Conservation (phyloP, 2,888 invertebrate genomes). For the Hydraecia micacea region DNA sequence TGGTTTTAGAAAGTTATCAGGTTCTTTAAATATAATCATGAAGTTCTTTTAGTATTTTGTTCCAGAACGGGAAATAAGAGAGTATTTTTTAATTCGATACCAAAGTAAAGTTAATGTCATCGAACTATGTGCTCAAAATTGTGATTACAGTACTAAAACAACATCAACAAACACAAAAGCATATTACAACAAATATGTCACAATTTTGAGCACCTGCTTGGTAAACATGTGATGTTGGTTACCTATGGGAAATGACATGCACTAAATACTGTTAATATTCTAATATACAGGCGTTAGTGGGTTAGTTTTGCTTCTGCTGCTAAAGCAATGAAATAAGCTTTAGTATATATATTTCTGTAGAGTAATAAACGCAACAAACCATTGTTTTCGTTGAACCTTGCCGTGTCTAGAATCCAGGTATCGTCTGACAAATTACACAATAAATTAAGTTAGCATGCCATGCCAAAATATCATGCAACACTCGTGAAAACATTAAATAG, state of each 20-base stretch:
- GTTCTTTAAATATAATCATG: constrained; percentile 30
- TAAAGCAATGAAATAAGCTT: constrained; percentile 74
- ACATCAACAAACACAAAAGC: constrained; percentile 32
- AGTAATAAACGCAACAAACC: constrained; percentile 87
- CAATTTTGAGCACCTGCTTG: constrained; percentile 43
- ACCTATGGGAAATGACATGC: constrained; percentile 60
- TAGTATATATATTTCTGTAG: constrained; percentile 70
- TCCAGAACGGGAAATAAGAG: constrained; percentile 48
- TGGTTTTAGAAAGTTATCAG: constrained; percentile 14
- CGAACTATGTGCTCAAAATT: constrained; percentile 45
- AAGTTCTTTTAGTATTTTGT: constrained; percentile 52
- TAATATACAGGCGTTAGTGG: constrained; percentile 69
- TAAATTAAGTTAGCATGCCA: constrained; percentile 88
- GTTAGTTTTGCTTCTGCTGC: constrained; percentile 71
- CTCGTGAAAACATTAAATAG: constrained; percentile 74
- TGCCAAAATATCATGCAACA: constrained; percentile 87
- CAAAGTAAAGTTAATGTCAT: constrained; percentile 5
- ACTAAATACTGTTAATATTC: constrained; percentile 61
- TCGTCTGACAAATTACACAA: constrained; percentile 90
- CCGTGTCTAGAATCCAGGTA: constrained; percentile 89
- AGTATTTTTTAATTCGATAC: neutral
- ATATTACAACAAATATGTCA: constrained; percentile 13
- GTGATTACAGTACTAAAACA: constrained; percentile 23
- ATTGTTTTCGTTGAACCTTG: constrained; percentile 85
- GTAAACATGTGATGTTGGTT: constrained; percentile 37